phyloP scores from a whole-genome alignment of 2,888 invertebrate genomes.

The Rhaphigaster nebulosa region DNA sequence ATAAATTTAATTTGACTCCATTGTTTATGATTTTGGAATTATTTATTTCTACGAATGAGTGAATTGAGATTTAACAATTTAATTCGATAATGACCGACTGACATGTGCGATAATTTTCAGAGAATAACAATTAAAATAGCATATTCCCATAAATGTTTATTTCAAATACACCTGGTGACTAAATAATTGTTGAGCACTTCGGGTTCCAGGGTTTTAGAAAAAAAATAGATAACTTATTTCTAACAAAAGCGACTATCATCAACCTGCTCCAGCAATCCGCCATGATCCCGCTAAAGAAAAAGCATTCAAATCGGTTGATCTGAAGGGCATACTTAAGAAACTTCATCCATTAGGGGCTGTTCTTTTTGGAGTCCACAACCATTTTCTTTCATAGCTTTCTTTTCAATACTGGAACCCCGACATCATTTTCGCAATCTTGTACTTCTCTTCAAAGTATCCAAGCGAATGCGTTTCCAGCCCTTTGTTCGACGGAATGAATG shows the following conservation, averaged over 20 bases:
- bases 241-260: background rate
- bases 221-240: background rate
- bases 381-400: constrained; percentile 4
- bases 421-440: constrained; percentile 3
- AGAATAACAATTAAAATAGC: no score
- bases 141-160: no score
- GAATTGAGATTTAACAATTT: no score
- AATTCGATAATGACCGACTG: no score
- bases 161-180: no score
- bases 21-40: no score
- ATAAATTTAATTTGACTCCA: no score
- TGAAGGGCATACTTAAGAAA: background rate
- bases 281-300: background rate
- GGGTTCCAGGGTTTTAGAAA: background rate
- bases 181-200: no score
- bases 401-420: background rate
- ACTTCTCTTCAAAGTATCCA: constrained; percentile 9
- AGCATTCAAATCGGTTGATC: background rate
- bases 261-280: background rate
- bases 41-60: no score
- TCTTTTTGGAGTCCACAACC: constrained; percentile 11
- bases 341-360: constrained; percentile 3
- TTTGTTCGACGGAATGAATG: background rate
- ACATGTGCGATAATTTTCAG: no score
- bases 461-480: background rate